Conservation (phyloP, 2,113 vertebrate species). For the Apteryx owenii region DNA sequence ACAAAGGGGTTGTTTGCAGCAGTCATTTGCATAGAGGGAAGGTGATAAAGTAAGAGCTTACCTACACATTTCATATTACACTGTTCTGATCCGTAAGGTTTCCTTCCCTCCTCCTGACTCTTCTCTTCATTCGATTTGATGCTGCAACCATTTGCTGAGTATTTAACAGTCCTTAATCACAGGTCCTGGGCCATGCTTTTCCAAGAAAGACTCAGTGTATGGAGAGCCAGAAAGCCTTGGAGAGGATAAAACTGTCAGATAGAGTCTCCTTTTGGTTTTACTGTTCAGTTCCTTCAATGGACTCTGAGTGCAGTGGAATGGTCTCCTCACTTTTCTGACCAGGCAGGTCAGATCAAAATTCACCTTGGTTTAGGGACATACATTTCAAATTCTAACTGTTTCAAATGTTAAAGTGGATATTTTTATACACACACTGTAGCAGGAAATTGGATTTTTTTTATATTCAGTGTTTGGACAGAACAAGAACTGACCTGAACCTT, state of each 20-base stretch:
- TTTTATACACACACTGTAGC: background rate
- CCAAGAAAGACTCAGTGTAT: background rate
- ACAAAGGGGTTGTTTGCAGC: background rate
- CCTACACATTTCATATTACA: background rate
- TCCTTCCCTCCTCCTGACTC: background rate
- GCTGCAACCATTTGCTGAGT: background rate
- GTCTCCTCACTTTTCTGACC: background rate
- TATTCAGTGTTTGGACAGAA: background rate
- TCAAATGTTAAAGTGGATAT: constrained; percentile 34
- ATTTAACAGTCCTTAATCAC: constrained; percentile 33
- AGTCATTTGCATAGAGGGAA: background rate
- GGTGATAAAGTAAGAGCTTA: background rate
- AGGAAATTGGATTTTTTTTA: background rate
- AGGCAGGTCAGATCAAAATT: background rate
- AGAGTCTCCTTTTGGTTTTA: background rate
- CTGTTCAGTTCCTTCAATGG: constrained; percentile 8
- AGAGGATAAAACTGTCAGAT: background rate
- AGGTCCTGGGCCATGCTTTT: background rate
- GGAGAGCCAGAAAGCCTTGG: background rate
- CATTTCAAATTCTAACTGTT: background rate
- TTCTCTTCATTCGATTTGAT: background rate
- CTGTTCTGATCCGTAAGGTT: background rate
- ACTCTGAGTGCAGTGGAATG: background rate
- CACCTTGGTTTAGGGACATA: background rate
- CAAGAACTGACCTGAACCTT: background rate